A percentile compares a stretch with the other conserved stretches of the same genome.
Conservation (phyloP, 2,888 invertebrate species). For the Drosophila kambysellisi region DNA sequence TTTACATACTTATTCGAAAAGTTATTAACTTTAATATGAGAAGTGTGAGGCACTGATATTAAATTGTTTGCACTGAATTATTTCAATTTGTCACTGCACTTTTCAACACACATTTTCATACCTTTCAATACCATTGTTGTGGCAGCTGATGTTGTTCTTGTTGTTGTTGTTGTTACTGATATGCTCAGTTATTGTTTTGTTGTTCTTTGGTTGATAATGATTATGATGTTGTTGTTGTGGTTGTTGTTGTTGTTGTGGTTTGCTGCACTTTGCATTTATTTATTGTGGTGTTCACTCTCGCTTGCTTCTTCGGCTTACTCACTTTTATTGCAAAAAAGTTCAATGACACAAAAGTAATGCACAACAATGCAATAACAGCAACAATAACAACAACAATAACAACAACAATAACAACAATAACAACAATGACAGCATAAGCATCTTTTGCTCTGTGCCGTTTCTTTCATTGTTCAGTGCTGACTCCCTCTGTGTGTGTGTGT, state of each 20-base stretch:
- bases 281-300: conserved; percentile 26
- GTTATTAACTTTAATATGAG: conserved; percentile 2
- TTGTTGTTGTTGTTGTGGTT: conserved; percentile 46
- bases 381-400: conserved; percentile 46
- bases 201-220: conserved; percentile 32
- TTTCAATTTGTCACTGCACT: conserved; percentile 40
- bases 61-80: conserved; percentile 22
- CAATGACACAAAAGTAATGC: conserved; percentile 71
- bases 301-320: conserved; percentile 54
- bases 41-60: conserved; percentile 30
- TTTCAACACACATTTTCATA: conserved; percentile 25
- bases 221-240: conserved; percentile 42
- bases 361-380: conserved; percentile 54
- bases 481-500: conserved; percentile 7
- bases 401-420: conserved; percentile 55
- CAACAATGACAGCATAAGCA: conserved; percentile 29
- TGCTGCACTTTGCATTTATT: conserved; percentile 34
- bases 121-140: conserved; percentile 16
- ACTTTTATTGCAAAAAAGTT: conserved; percentile 73
- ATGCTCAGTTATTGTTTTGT: conserved; percentile 43
- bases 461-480: conserved; percentile 46
- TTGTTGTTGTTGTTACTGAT: conserved; percentile 41
- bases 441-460: conserved; percentile 67
- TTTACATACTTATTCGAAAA: background rate
- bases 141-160: conserved; percentile 10